These are phyloP conservation scores for Teleiodes luculella DNA, from an alignment of 2,888 invertebrate species.

Conservation along the genomic window DNA sequence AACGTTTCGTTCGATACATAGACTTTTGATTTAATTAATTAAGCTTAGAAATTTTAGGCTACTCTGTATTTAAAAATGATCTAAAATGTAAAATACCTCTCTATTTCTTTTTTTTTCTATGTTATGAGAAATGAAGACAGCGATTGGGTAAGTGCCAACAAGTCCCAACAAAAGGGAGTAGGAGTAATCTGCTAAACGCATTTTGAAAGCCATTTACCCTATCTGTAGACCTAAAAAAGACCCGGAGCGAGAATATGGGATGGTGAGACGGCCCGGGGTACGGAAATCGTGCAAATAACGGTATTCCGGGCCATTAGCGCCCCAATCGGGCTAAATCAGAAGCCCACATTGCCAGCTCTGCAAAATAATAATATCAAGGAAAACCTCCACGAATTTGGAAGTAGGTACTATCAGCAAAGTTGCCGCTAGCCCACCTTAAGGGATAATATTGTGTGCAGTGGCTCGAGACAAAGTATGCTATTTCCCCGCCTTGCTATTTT, in stretches of 20 bases:
- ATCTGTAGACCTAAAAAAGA: conserved; percentile 30
- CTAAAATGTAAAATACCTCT: too few relatives aligned
- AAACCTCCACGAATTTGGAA: conserved; percentile 14
- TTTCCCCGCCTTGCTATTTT: too few relatives aligned
- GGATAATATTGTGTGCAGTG: too few relatives aligned
- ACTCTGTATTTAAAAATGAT: too few relatives aligned
- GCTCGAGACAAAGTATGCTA: too few relatives aligned
- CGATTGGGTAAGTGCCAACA: not conserved
- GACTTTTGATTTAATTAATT: too few relatives aligned
- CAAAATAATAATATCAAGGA: conserved; percentile 10
- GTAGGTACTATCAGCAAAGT: too few relatives aligned
- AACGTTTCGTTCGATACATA: too few relatives aligned
- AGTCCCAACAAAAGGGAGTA: conserved; percentile 2
- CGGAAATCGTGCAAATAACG: conserved; percentile 46
- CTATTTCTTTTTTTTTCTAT: too few relatives aligned
- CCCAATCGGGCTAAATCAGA: conserved; percentile 27
- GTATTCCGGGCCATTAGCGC: conserved; percentile 41
- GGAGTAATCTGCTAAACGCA: conserved; percentile 20
- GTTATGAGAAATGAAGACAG: not conserved
- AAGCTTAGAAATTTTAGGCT: too few relatives aligned
- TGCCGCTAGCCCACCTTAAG: too few relatives aligned
- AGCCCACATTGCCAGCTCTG: conserved; percentile 11
- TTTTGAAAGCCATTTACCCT: conserved; percentile 19
- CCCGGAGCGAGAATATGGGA: conserved; percentile 23
- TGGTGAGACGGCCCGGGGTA: conserved; percentile 32